Conservation (phyloP, 2,113 vertebrate genomes). For the Cyanoderma ruficeps region DNA sequence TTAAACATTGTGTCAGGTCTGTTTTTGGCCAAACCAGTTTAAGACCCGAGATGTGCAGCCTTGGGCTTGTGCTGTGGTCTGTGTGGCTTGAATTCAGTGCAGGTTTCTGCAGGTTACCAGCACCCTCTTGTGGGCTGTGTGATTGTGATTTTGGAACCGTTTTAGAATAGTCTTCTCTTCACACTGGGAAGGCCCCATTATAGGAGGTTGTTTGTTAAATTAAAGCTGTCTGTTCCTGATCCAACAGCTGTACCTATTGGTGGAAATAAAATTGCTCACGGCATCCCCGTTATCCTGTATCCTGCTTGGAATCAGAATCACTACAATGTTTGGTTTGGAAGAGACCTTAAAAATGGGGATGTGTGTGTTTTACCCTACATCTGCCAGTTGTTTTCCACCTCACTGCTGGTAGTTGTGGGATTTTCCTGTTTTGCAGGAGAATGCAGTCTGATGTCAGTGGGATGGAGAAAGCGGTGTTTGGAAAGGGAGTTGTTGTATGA, state of each 20-base stretch:
- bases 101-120: neutral
- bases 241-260: neutral
- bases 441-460: neutral
- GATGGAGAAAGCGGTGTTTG: neutral
- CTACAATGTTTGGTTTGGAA: fast-evolving
- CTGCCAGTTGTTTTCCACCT: neutral
- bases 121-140: constrained; percentile 20
- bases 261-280: neutral
- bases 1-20: neutral
- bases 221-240: neutral
- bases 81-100: too few species aligned
- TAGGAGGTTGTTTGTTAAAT: neutral
- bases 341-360: fast-evolving
- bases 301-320: neutral
- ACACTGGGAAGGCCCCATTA: neutral
- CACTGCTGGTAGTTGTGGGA: neutral
- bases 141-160: neutral
- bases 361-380: neutral
- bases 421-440: neutral
- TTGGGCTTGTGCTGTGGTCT: neutral
- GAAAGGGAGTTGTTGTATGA: neutral
- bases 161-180: neutral
- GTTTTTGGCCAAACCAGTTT: neutral
- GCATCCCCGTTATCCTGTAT: fast-evolving
- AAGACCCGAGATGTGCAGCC: fast-evolving